Evolutionary conservation across 2,113 vertebrate genomes (phyloP).

Genomic region (Oceanodroma tethys): DNA sequence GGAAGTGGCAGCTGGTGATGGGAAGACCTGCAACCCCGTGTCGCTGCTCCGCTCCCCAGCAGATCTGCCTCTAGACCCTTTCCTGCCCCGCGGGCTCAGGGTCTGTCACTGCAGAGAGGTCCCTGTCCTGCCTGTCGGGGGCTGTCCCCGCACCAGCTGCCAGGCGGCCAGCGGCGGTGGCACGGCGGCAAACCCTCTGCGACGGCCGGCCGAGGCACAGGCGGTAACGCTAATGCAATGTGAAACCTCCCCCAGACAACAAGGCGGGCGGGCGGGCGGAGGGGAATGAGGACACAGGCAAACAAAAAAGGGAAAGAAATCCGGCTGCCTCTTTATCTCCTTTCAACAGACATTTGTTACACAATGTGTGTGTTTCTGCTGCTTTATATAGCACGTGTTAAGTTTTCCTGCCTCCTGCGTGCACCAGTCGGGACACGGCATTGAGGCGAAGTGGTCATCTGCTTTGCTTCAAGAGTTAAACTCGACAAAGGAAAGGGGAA

Average conservation of each 20-base stretch:
- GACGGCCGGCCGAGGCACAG: not conserved
- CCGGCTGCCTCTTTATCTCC: not conserved
- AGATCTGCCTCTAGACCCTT: not conserved
- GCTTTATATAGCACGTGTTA: not conserved
- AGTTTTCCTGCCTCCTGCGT: not conserved
- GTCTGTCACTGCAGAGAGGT: not conserved
- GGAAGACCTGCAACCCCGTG: not conserved
- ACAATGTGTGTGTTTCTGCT: not conserved
- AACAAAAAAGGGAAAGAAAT: not conserved
- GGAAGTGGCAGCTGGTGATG: not conserved
- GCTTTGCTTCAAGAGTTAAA: not conserved
- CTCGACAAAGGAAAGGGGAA: not conserved
- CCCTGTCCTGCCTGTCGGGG: not conserved
- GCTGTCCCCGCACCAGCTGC: conserved; percentile 1
- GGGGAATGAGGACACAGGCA: conserved; percentile 38
- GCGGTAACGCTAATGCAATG: not conserved
- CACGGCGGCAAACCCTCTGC: not conserved
- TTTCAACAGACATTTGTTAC: conserved; percentile 42
- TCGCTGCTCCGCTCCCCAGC: not conserved
- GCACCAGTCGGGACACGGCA: not conserved
- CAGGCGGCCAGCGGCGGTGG: not conserved
- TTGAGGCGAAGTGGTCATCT: not conserved
- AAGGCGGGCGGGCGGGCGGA: not conserved
- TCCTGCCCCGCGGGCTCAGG: not conserved
- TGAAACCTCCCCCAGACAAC: conserved; percentile 40